Conservation (phyloP, 2,888 invertebrate genomes). For the Trichopria drosophilae region DNA sequence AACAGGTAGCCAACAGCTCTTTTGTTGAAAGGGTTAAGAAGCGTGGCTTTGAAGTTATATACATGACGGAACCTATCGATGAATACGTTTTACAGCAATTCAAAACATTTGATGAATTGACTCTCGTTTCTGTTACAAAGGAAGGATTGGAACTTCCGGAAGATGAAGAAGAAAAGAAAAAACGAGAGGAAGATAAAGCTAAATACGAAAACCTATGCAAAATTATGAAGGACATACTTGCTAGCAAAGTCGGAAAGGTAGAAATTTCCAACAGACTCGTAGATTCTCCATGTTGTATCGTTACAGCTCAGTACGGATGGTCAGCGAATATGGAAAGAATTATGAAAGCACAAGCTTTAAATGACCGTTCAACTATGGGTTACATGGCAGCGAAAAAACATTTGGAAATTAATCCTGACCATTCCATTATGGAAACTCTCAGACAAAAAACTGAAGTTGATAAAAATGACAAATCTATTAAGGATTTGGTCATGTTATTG, state of each 20-base stretch:
- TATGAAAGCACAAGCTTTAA: constrained; percentile 98
- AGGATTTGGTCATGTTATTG: constrained; percentile 92
- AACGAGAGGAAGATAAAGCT: constrained; percentile 85
- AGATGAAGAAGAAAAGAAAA: constrained; percentile 96
- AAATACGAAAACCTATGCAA: constrained; percentile 80
- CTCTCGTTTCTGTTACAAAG: constrained; percentile 95
- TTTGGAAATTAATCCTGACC: constrained; percentile 95
- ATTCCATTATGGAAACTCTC: constrained; percentile 89
- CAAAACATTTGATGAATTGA: constrained; percentile 97
- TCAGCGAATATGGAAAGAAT: constrained; percentile 99
- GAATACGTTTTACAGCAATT: constrained; percentile 98
- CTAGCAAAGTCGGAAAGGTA: constrained; percentile 98
- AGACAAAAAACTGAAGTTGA: constrained; percentile 91
- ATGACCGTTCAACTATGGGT: constrained; percentile 98
- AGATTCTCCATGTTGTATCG: constrained; percentile 98
- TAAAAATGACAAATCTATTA: constrained; percentile 98
- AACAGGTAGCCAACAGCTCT: constrained; percentile 92
- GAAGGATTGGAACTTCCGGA: constrained; percentile 97
- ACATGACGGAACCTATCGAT: constrained; percentile 99
- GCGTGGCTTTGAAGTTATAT: constrained; percentile 95
- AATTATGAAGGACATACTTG: constrained; percentile 95
- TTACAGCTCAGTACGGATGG: constrained; percentile 99
- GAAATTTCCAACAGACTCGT: constrained; percentile 95
- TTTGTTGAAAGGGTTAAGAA: constrained; percentile 98
- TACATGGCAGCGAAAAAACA: constrained; percentile 99